Conservation (phyloP, 1,140 invertebrate genomes). For the Harlomillsia oculata region DNA sequence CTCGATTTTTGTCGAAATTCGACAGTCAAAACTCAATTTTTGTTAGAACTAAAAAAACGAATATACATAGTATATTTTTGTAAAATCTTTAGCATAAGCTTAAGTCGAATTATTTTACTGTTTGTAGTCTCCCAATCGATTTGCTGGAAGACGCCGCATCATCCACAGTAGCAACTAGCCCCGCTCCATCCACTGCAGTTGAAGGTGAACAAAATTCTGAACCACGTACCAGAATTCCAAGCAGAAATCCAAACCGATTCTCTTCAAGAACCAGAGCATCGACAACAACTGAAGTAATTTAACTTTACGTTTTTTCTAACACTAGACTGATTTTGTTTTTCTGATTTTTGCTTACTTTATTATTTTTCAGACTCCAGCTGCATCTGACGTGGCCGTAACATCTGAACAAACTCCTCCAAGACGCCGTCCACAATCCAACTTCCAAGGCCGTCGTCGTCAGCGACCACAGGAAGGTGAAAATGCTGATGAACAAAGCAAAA, state of each 20-base stretch:
- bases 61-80: too few species aligned
- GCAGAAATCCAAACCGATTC: slow-evolving; percentile 21
- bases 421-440: not conserved
- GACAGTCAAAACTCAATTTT: too few species aligned
- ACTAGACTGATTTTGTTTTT: not conserved
- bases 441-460: not conserved
- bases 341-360: not conserved
- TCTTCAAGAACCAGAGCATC: slow-evolving; percentile 17
- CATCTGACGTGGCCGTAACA: not conserved
- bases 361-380: not conserved
- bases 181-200: not conserved
- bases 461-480: slow-evolving; percentile 1
- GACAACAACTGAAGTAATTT: slow-evolving; percentile 19
- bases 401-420: not conserved
- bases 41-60: too few species aligned
- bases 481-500: not conserved
- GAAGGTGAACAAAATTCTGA: slow-evolving; percentile 6
- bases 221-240: slow-evolving; percentile 3
- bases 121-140: slow-evolving; percentile 17
- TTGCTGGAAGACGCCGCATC: slow-evolving; percentile 15
- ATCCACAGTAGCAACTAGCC: too few species aligned
- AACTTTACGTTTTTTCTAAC: not conserved
- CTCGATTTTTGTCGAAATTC: too few species aligned
- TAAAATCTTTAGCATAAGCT: too few species aligned
- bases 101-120: not conserved